Evolutionary conservation across 2,113 vertebrate genomes (phyloP).

Genomic region (Genyomyrus donnyi): DNA sequence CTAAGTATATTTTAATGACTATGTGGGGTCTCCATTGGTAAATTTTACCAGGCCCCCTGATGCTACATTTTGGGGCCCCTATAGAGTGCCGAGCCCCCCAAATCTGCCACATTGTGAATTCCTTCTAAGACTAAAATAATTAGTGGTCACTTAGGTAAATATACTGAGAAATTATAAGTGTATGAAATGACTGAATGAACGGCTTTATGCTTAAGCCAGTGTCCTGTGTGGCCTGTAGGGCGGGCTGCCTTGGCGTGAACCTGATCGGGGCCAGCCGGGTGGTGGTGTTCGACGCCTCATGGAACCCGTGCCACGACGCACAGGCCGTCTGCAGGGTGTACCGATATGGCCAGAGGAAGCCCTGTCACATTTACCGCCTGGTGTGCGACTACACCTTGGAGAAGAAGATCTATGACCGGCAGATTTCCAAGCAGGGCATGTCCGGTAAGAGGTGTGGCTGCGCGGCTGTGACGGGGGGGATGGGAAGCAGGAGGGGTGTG

Average conservation of each 20-base stretch:
- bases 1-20: neutral
- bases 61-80: neutral
- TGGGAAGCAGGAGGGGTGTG: neutral
- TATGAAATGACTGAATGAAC: neutral
- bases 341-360: conserved; percentile 92
- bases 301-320: conserved; percentile 97
- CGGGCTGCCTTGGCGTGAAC: conserved; percentile 94
- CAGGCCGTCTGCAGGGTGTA: conserved; percentile 95
- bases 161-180: neutral
- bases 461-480: neutral
- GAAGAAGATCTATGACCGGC: conserved; percentile 97
- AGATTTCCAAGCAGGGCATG: conserved; percentile 98
- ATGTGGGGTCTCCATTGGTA: neutral
- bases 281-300: conserved; percentile 94
- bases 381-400: conserved; percentile 95
- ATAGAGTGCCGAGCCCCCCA: neutral
- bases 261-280: conserved; percentile 94
- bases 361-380: conserved; percentile 89
- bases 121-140: neutral
- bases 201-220: neutral
- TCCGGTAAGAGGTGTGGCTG: conserved; percentile 65
- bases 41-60: neutral
- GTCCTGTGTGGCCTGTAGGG: conserved; percentile 55
- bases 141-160: neutral
- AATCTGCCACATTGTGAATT: neutral